phyloP scores from a whole-genome alignment of 1,140 invertebrate species.

The Orchesella cincta region DNA sequence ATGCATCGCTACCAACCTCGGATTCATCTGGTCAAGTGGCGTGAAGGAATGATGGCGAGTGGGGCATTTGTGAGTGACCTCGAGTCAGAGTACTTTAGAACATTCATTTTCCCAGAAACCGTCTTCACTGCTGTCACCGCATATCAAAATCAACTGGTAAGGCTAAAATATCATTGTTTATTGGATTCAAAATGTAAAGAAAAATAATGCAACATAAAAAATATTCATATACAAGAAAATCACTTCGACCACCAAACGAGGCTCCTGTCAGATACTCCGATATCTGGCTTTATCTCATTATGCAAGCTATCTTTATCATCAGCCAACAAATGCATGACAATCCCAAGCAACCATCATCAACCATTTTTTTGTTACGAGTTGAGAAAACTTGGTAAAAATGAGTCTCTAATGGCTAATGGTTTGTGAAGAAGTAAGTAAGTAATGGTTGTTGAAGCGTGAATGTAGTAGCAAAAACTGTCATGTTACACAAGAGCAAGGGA shows the following conservation, averaged over 20 bases:
- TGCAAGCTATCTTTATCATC: background rate
- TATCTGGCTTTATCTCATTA: conserved; percentile 9
- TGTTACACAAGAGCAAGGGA: background rate
- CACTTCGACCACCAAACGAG: conserved; percentile 13
- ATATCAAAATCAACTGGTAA: conserved; percentile 72
- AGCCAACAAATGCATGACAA: background rate
- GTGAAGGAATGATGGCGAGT: conserved; percentile 55
- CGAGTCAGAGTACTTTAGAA: conserved; percentile 62
- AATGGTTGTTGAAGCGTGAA: conserved; percentile 10
- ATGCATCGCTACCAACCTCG: conserved; percentile 74
- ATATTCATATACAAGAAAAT: background rate
- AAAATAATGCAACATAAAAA: background rate
- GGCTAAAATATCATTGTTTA: background rate
- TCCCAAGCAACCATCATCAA: background rate
- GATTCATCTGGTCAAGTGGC: conserved; percentile 64
- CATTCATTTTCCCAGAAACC: conserved; percentile 68
- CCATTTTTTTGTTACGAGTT: background rate
- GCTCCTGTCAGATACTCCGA: conserved; percentile 1
- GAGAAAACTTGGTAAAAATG: background rate
- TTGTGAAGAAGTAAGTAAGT: background rate
- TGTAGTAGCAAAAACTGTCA: conserved; percentile 18
- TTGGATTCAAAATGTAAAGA: background rate
- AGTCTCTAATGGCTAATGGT: background rate
- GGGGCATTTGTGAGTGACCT: conserved; percentile 56
- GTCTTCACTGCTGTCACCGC: conserved; percentile 72